Evolutionary conservation across 2,888 invertebrate genomes (phyloP).

Genomic region (Tholera decimalis): DNA sequence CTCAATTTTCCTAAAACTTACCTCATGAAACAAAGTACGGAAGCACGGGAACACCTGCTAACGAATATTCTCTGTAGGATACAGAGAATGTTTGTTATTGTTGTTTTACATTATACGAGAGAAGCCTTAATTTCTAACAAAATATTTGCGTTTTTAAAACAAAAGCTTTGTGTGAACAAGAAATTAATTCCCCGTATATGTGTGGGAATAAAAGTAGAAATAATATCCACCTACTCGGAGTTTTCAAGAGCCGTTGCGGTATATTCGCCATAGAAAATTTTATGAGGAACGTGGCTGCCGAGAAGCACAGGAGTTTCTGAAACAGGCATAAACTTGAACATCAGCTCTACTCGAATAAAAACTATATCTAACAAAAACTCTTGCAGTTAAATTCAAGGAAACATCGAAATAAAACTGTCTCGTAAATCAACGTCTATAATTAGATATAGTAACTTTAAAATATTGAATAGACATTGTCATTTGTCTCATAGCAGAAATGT

Average conservation of each 20-base stretch:
- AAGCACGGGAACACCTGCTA: slow-evolving; percentile 15
- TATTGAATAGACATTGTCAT: slow-evolving; percentile 50
- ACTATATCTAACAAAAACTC: slow-evolving; percentile 28
- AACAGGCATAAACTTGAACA: slow-evolving; percentile 45
- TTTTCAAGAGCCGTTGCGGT: slow-evolving; percentile 36
- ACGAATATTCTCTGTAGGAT: slow-evolving; percentile 11
- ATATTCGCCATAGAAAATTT: slow-evolving; percentile 41
- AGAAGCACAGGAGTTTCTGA: slow-evolving; percentile 36
- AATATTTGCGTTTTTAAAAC: slow-evolving; percentile 59
- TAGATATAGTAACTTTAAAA: slow-evolving; percentile 43
- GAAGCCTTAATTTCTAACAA: slow-evolving; percentile 52
- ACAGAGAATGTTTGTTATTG: slow-evolving; percentile 40
- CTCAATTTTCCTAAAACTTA: neutral
- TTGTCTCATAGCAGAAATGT: slow-evolving; percentile 30
- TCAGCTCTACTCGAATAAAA: slow-evolving; percentile 32
- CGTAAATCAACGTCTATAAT: slow-evolving; percentile 32
- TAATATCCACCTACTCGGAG: slow-evolving; percentile 29
- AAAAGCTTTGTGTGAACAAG: slow-evolving; percentile 48
- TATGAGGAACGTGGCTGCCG: slow-evolving; percentile 37
- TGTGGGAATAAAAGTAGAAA: slow-evolving; percentile 36
- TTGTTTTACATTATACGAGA: slow-evolving; percentile 42
- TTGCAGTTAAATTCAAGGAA: slow-evolving; percentile 12
- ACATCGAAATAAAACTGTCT: slow-evolving; percentile 19
- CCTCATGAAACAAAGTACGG: slow-evolving; percentile 5
- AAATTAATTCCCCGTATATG: slow-evolving; percentile 46